These are phyloP conservation scores for Bettongia penicillata DNA, from an alignment of 2,113 vertebrate species.

Conservation along the genomic window DNA sequence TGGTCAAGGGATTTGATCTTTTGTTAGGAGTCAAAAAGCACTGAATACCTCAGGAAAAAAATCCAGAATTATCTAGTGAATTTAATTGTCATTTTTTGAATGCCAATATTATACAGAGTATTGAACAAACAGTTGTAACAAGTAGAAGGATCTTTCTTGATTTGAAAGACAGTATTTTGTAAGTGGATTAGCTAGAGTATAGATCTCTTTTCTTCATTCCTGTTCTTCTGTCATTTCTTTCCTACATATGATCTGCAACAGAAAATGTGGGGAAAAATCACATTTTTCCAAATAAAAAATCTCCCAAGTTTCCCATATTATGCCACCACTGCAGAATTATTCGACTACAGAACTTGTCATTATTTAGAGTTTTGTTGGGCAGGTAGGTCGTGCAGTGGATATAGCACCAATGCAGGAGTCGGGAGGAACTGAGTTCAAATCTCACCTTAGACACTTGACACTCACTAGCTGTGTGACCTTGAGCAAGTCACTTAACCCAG, in stretches of 20 bases:
- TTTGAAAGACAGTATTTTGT: background rate
- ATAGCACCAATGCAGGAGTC: no score
- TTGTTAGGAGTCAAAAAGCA: slow-evolving; percentile 23
- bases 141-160: background rate
- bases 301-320: no score
- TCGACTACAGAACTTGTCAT: no score
- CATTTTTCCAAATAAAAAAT: no score
- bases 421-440: no score
- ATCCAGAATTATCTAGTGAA: slow-evolving; percentile 8
- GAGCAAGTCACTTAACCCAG: no score
- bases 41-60: slow-evolving; percentile 3
- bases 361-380: no score
- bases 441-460: no score
- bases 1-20: slow-evolving; percentile 10
- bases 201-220: slow-evolving; percentile 34
- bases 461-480: no score
- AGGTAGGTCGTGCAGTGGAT: no score
- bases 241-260: background rate
- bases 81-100: slow-evolving; percentile 27
- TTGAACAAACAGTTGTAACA: background rate
- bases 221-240: slow-evolving; percentile 2
- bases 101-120: background rate
- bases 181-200: slow-evolving; percentile 16
- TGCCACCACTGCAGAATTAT: no score
- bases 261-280: no score